Evolutionary conservation across 2,797 vertebrate species (phyloP), one percentile per base, ranked within the genome.

Genomic region (Sebastes vulpes): DNA sequence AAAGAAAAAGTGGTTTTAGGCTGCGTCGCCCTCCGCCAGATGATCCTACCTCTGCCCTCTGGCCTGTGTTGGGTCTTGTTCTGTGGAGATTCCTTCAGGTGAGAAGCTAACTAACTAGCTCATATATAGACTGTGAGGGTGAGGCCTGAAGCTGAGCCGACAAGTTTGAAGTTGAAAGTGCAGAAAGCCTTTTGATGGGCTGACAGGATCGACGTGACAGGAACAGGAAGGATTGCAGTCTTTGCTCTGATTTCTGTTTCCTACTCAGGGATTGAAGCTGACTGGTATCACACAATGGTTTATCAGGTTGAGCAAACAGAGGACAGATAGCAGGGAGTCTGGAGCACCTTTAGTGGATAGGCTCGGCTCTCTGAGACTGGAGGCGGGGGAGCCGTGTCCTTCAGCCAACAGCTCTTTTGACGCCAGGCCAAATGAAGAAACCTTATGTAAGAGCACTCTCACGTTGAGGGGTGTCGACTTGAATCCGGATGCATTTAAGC

Each of bases 51-150:
- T 73, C 35, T 66, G 65, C 54, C 63, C 76, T 50, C 35, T 20
- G 66, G 77, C 74, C 20, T 9, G 23, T 5, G 83, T 73, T 54
- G 4, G 29, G 46, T 89, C 85, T 88, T 86, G 86, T 78, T 75
- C 67, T 67, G 59, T 14, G 53, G 25, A 9, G 9, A 23, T 50
- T 65, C 64, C 68, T 65, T 73, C 42, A 38, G 69, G 74, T 80
- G 38, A 67, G 53, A 65, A 52, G 65, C 28, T 63, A 72, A 32
- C 35, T 29, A 52, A 32, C 54, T 46, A 59, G 68, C 5, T 59
- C 57, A 46, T 38, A 23, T n/a, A 56, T 54, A 26, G 65, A 67
- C 65, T 63, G 61, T 9, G 14, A 78, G 69, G 50, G 54, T 35
- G 29, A 79, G 68, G 75, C 74, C 57, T 57, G 29, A 53, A 65